Base-by-base conservation (phyloP, 2,113 vertebrate species). In the Meles meles region DNA sequence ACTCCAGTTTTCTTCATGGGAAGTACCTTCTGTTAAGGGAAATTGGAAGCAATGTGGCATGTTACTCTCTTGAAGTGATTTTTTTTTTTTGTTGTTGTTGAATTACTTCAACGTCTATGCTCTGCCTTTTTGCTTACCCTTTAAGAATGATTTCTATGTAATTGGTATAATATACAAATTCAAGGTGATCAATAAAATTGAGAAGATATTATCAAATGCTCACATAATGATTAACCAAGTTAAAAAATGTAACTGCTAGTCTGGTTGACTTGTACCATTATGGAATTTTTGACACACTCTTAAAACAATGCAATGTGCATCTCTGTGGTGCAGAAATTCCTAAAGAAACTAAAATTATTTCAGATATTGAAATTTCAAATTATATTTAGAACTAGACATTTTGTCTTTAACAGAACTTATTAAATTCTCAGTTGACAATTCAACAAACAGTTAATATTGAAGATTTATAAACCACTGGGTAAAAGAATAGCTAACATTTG, bases 1-100 rank as follows among this genome's bases (percentile, higher is more conserved):
- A 95, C 99, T 99, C 99, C 99, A 99, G 98, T 99, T 99, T 98
- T 99, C 99, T 98, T 99, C 99, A 74, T 99, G 99, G 89, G 99
- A 99, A 81, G 98, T 98, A 18, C 99, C 99, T 99, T 99, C 99
- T 99, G 98, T 98, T 94, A 97, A 93, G 87, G 95, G 10, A 83
- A 97, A 81, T 97, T 77, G 96, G 89, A 97, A 88, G 91, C 52
- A 98, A 84, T 20, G 67, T 1, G 3, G 13, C 18, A 63, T 31
- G 25, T 98, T 97, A 96, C 57, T 96, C 52, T 97, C 65, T 90
- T 90, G 61, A 92, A 96, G 29, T 93, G 79, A 79, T 34, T 95
- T 23, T 37, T 23, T 97, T 97, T 97, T 91, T n/a, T 47, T 47
- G 7, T 47, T 47, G 42, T 44, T 85, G 86, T 88, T 85, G 39